Conservation (phyloP, 2,113 vertebrate species). For the Dolichotis patagonum region DNA sequence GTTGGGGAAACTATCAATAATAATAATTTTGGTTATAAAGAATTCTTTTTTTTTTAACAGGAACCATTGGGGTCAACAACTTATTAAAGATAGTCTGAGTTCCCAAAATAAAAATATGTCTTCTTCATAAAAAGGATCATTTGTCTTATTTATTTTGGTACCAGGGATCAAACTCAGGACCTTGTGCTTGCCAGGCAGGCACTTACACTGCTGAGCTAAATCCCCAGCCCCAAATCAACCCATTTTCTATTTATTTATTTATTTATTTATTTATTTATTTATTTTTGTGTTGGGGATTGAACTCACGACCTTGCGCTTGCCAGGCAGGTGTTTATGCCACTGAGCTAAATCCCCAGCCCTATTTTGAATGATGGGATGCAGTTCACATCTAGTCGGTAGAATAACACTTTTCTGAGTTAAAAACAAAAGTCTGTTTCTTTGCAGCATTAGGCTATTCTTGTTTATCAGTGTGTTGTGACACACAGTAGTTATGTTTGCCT, state of each 20-base stretch:
- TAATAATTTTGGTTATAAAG: constrained; percentile 14
- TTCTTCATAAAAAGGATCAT: not conserved
- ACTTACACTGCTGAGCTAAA: no score
- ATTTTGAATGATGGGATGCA: not conserved
- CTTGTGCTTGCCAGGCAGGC: no score
- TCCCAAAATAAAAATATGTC: not conserved
- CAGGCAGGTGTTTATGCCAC: no score
- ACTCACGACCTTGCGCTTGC: no score
- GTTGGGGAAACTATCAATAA: not conserved
- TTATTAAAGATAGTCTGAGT: constrained; percentile 18
- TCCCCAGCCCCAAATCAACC: no score
- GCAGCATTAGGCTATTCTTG: not conserved
- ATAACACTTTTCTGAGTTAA: not conserved
- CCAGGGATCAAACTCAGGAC: no score
- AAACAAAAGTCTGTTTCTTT: not conserved
- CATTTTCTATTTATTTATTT: no score
- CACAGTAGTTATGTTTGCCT: not conserved
- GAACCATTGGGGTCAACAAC: not conserved
- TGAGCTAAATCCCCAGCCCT: no score
- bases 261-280: no score
- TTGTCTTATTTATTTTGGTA: no score
- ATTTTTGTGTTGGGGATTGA: no score
- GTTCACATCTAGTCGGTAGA: not conserved
- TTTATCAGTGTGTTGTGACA: not conserved
- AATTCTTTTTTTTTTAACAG: constrained; percentile 1